These are phyloP conservation scores for Amphipoea lucens DNA, from an alignment of 2,888 invertebrate species.

Conservation along the genomic window DNA sequence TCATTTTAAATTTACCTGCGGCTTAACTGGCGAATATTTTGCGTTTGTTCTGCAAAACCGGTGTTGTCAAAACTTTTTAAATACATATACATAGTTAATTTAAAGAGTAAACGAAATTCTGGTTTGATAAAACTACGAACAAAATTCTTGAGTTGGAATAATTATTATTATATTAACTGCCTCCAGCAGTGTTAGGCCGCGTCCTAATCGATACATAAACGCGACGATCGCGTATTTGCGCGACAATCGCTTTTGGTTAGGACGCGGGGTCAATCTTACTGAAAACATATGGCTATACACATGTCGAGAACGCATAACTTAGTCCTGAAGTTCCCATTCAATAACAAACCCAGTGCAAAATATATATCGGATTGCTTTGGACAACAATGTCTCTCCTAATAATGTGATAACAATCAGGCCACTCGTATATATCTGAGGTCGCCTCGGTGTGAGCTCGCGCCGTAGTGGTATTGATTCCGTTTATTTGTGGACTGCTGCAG, in stretches of 20 bases:
- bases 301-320: not conserved
- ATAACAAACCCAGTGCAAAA: not conserved
- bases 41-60: conserved; percentile 38
- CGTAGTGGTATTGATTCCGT: conserved; percentile 81
- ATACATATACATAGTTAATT: not conserved
- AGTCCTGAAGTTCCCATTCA: not conserved
- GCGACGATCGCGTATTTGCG: not conserved
- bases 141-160: too few species aligned
- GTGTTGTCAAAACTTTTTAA: conserved; percentile 20
- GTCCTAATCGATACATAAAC: not conserved
- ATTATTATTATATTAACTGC: not conserved
- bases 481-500: conserved; percentile 83
- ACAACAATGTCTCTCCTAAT: conserved; percentile 23
- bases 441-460: conserved; percentile 65
- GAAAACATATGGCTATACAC: not conserved
- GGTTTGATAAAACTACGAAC: not conserved
- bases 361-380: not conserved
- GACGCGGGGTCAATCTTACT: not conserved
- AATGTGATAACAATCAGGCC: conserved; percentile 52
- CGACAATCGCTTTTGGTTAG: not conserved
- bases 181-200: not conserved
- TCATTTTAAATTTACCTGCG: conserved; percentile 58
- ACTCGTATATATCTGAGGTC: conserved; percentile 65
- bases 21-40: conserved; percentile 45
- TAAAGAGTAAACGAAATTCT: not conserved